A percentile compares a stretch with the other conserved stretches of the same genome.
Conservation (phyloP, 2,113 vertebrate species). For the Benthochromis sp. region DNA sequence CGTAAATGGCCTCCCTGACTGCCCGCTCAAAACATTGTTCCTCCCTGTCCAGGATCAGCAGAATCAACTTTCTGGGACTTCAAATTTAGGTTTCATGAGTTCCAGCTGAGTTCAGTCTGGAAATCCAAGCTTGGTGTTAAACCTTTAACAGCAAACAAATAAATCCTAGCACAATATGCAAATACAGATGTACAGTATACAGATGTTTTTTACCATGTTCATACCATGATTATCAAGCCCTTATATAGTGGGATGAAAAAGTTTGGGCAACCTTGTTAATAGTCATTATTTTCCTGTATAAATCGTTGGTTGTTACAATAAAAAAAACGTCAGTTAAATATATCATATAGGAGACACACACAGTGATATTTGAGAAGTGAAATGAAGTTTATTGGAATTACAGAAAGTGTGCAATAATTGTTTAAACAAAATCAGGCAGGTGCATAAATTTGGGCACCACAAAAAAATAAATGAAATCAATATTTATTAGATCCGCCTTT, state of each 20-base stretch:
- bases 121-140: background rate
- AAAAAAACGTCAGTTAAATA: background rate
- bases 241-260: background rate
- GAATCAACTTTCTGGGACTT: background rate
- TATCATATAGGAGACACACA: background rate
- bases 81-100: background rate
- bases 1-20: background rate
- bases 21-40: background rate
- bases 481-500: background rate
- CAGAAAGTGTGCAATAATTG: background rate
- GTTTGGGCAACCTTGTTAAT: background rate
- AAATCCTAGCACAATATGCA: background rate
- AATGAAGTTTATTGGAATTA: background rate
- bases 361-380: background rate
- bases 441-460: background rate
- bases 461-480: background rate
- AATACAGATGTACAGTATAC: background rate
- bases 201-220: background rate
- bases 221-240: background rate
- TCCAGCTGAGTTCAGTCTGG: background rate
- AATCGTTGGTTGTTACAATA: background rate
- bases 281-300: background rate
- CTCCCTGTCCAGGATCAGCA: background rate
- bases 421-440: background rate
- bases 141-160: background rate